Percentiles rank a stretch among this genome's conserved stretches.
phyloP scores from a whole-genome alignment of 2,888 invertebrate species.

The Drosophila siamana region DNA sequence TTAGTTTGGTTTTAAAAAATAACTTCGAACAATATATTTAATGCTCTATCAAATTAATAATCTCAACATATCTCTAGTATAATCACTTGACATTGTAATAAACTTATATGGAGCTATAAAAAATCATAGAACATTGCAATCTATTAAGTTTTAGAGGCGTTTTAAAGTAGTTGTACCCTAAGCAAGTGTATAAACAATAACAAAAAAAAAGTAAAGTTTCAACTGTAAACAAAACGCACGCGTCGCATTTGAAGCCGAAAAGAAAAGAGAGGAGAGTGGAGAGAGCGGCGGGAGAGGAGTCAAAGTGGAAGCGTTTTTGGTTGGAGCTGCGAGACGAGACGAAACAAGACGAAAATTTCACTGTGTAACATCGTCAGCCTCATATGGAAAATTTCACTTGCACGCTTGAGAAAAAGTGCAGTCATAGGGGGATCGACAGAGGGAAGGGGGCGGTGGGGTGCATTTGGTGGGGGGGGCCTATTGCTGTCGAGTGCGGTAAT shows the following conservation, averaged over 20 bases:
- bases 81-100: no score
- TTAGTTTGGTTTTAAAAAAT: no score
- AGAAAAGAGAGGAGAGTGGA: not conserved
- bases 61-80: no score
- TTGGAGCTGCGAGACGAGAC: conserved; percentile 44
- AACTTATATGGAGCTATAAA: no score
- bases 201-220: conserved; percentile 45
- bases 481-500: conserved; percentile 69
- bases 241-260: conserved; percentile 21
- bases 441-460: not conserved
- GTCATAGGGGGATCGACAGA: conserved; percentile 8
- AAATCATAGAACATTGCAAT: no score
- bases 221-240: conserved; percentile 69
- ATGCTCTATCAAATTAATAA: no score
- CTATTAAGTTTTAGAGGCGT: no score
- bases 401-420: conserved; percentile 78
- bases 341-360: conserved; percentile 71
- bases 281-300: not conserved
- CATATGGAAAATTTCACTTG: conserved; percentile 81
- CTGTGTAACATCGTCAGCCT: conserved; percentile 55
- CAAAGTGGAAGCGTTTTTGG: conserved; percentile 12
- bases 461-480: no score
- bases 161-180: not conserved
- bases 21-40: no score
- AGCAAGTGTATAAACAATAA: conserved; percentile 41